These are phyloP conservation scores for Fissipunctia ypsillon DNA, from an alignment of 2,888 invertebrate genomes.

Conservation along the genomic window DNA sequence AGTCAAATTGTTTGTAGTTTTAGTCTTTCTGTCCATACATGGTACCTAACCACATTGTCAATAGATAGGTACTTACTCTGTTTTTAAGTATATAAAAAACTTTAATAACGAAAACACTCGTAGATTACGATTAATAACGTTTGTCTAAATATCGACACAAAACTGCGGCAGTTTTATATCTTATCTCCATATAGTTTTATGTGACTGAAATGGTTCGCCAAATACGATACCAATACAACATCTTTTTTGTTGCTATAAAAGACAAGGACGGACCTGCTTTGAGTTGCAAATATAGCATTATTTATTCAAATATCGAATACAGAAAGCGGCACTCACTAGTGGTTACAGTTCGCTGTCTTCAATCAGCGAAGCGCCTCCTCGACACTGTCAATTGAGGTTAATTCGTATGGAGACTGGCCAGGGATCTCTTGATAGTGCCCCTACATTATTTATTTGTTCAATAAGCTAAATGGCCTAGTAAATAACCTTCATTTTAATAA, in stretches of 20 bases:
- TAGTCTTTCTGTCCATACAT: conserved; percentile 8
- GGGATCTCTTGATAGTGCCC: conserved; percentile 86
- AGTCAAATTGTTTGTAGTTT: conserved; percentile 43
- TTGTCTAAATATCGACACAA: conserved; percentile 58
- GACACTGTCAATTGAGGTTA: conserved; percentile 90
- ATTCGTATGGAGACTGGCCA: conserved; percentile 88
- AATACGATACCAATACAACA: conserved; percentile 25
- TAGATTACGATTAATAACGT: conserved; percentile 66
- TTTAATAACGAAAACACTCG: conserved; percentile 29
- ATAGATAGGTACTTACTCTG: not conserved
- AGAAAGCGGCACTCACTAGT: conserved; percentile 77
- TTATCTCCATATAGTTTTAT: conserved; percentile 59
- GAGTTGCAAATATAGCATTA: conserved; percentile 61
- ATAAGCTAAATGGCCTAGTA: conserved; percentile 85
- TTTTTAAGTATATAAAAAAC: not conserved
- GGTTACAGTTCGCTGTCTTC: conserved; percentile 83
- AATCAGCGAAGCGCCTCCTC: conserved; percentile 89
- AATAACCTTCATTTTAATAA: conserved; percentile 75
- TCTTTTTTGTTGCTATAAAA: conserved; percentile 27
- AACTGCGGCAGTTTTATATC: conserved; percentile 49
- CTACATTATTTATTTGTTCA: conserved; percentile 88
- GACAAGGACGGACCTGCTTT: conserved; percentile 24
- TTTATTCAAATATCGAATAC: conserved; percentile 79
- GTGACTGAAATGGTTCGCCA: conserved; percentile 47
- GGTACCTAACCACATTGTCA: not conserved